Conservation (phyloP, 2,797 vertebrate species). For the Myotis daubentonii region DNA sequence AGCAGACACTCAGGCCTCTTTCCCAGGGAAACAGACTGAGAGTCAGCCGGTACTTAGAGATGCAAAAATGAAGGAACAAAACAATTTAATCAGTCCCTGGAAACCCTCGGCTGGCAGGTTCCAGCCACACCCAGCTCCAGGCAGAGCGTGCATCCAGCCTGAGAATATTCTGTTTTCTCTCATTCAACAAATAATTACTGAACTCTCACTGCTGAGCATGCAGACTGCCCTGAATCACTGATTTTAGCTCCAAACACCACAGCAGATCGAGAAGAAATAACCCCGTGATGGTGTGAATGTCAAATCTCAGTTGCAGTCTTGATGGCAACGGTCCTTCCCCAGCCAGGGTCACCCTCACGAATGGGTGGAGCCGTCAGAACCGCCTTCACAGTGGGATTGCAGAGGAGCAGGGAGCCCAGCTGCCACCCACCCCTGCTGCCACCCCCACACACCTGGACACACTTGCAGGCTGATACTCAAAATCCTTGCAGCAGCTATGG, state of each 20-base stretch:
- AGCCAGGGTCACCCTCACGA: not conserved
- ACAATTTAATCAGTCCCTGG: not conserved
- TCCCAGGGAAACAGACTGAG: not conserved
- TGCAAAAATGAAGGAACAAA: not conserved
- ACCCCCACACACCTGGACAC: not conserved
- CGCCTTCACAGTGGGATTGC: not conserved
- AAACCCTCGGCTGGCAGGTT: not conserved
- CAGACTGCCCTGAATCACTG: not conserved
- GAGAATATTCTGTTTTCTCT: not conserved
- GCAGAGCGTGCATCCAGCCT: not conserved
- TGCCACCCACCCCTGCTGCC: not conserved
- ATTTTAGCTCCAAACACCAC: not conserved
- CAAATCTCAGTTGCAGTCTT: not conserved
- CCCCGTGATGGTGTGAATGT: fast-evolving
- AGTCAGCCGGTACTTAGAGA: not conserved
- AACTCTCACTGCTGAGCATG: not conserved
- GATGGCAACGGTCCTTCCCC: not conserved
- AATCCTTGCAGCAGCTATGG: not conserved
- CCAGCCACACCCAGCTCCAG: not conserved
- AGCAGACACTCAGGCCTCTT: not conserved
- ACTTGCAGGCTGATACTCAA: not conserved
- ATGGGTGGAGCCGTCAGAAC: not conserved
- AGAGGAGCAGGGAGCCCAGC: not conserved
- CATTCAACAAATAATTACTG: not conserved
- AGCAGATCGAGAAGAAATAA: slow-evolving; percentile 15